phyloP scores from a whole-genome alignment of 2,797 vertebrate species.

The Propithecus deckenii region DNA sequence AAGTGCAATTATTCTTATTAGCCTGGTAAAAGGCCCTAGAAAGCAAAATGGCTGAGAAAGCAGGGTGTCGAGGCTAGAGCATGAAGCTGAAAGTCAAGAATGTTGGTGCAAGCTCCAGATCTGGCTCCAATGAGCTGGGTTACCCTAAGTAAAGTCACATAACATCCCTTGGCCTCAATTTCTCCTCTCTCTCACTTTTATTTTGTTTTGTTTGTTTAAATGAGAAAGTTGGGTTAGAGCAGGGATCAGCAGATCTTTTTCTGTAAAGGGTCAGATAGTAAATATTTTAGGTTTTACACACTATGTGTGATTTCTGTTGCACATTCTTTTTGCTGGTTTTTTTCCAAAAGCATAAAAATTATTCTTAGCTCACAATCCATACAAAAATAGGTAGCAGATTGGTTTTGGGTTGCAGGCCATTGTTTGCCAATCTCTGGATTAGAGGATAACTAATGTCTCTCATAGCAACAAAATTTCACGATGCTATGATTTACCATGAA shows the following conservation, averaged over 20 bases:
- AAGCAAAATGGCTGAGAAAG: background rate
- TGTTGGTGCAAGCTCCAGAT: background rate
- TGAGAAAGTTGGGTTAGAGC: background rate
- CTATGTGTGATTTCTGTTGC: background rate
- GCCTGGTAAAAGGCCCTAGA: background rate
- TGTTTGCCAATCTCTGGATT: background rate
- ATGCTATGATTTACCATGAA: slow-evolving; percentile 41
- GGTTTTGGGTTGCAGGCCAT: background rate
- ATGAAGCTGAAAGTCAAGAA: background rate
- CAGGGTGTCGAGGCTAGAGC: background rate
- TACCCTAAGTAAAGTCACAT: background rate
- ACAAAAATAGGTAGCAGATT: background rate
- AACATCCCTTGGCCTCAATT: background rate
- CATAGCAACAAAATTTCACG: background rate
- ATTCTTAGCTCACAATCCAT: background rate
- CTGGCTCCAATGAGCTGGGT: background rate
- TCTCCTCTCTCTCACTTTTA: background rate
- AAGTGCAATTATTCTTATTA: slow-evolving; percentile 21
- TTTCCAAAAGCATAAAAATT: background rate
- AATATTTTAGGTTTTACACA: background rate
- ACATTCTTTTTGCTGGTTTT: background rate
- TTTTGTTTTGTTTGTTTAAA: background rate
- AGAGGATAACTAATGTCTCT: background rate
- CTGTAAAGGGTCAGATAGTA: background rate
- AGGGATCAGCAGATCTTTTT: background rate